Evolutionary conservation across 2,113 vertebrate genomes (phyloP).

Genomic region (Tragelaphus strepsiceros): DNA sequence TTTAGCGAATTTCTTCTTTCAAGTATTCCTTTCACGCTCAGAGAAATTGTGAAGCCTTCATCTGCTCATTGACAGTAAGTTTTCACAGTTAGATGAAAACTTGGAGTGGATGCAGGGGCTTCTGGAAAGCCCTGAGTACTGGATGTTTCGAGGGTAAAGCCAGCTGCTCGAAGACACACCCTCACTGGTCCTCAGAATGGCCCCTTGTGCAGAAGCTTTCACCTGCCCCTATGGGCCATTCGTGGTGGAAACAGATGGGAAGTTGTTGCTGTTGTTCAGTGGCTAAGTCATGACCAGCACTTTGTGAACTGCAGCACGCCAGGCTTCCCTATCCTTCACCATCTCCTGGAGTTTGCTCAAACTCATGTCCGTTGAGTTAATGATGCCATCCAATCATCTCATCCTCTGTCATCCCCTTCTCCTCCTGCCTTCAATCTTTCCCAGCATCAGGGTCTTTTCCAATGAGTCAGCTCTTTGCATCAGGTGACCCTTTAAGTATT

Average conservation of each 20-base stretch:
- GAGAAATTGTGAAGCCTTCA: not conserved
- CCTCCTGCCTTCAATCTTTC: not conserved
- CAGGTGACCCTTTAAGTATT: not conserved
- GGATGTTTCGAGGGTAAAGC: not conserved
- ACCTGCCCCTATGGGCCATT: not conserved
- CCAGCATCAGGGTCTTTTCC: not conserved
- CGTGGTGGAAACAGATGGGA: not conserved
- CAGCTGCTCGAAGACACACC: not conserved
- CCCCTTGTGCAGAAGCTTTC: not conserved
- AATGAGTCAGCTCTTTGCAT: not conserved
- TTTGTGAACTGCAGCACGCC: not conserved
- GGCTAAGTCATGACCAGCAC: not conserved
- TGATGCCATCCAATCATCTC: not conserved
- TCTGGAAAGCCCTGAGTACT: not conserved
- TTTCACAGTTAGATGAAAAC: not conserved
- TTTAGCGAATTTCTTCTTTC: not conserved
- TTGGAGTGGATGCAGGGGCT: not conserved
- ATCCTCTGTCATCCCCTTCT: not conserved
- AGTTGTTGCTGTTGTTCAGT: not conserved
- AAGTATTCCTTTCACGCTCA: not conserved
- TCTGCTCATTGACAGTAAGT: not conserved
- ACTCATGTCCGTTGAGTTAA: not conserved
- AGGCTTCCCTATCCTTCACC: not conserved
- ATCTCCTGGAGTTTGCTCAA: not conserved
- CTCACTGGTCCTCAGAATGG: not conserved